Percentiles rank a stretch among this genome's conserved stretches.
These are phyloP conservation scores for Neodontobutis hainanensis DNA, from an alignment of 2,113 vertebrate genomes.

Conservation along the genomic window DNA sequence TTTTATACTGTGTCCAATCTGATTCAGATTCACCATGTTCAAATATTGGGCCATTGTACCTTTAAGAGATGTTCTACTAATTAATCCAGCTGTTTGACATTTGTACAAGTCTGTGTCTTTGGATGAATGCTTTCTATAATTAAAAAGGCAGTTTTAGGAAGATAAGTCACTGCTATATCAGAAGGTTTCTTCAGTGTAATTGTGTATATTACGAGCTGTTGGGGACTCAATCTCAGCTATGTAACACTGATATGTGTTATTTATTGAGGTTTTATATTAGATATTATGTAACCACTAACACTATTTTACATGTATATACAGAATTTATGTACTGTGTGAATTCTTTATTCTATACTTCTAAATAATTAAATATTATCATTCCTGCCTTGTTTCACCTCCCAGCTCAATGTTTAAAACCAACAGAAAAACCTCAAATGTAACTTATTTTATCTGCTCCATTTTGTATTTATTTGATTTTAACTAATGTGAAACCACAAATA, in stretches of 20 bases:
- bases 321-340: too few species aligned
- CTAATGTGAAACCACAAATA: conserved; percentile 43
- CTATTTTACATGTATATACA: too few species aligned
- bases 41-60: too few species aligned
- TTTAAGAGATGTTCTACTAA: too few species aligned
- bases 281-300: too few species aligned
- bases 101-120: not conserved
- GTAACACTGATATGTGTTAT: too few species aligned
- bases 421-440: not conserved
- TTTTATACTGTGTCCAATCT: not conserved
- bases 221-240: too few species aligned
- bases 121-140: not conserved
- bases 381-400: not conserved
- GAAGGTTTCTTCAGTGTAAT: too few species aligned
- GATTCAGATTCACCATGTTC: not conserved
- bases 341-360: too few species aligned
- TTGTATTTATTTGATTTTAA: conserved; percentile 10
- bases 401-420: not conserved
- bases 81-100: not conserved
- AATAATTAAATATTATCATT: too few species aligned
- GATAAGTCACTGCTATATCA: not conserved
- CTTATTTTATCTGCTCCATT: not conserved
- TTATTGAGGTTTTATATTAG: too few species aligned
- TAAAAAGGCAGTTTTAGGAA: not conserved
- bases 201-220: too few species aligned